A percentile compares a stretch with the other conserved stretches of the same genome.
These are phyloP conservation scores for Idaea dimidiata DNA, from an alignment of 2,888 invertebrate genomes.

Conservation along the genomic window DNA sequence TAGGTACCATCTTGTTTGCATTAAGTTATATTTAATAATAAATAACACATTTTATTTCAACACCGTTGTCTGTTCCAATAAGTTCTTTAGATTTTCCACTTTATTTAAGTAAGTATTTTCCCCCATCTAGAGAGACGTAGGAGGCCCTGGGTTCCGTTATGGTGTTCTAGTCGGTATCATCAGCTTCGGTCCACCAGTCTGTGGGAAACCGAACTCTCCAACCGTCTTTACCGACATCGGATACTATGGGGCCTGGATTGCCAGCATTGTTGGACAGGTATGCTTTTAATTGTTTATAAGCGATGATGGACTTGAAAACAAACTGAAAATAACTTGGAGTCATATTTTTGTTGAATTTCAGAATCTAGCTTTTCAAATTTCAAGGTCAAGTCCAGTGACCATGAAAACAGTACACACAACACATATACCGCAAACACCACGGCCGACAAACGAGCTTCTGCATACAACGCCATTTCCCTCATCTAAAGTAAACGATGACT, in stretches of 20 bases:
- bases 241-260: constrained; percentile 44
- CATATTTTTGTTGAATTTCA: background rate
- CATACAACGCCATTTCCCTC: background rate
- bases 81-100: background rate
- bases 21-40: background rate
- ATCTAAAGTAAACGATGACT: background rate
- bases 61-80: background rate
- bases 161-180: constrained; percentile 41
- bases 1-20: constrained; percentile 26
- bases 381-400: background rate
- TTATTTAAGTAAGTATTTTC: background rate
- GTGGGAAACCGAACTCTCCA: constrained; percentile 41
- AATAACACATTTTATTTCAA: background rate
- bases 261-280: constrained; percentile 35
- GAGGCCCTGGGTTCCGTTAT: constrained; percentile 40
- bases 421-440: background rate
- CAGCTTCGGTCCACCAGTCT: constrained; percentile 45
- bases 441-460: background rate
- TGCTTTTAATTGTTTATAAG: constrained; percentile 5
- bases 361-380: background rate
- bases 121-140: constrained; percentile 39
- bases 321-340: too few species aligned
- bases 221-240: constrained; percentile 52
- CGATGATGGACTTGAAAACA: too few species aligned
- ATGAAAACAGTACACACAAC: background rate